phyloP scores from a whole-genome alignment of 2,888 invertebrate genomes.

The Kuschelorhynchus macadamiae region DNA sequence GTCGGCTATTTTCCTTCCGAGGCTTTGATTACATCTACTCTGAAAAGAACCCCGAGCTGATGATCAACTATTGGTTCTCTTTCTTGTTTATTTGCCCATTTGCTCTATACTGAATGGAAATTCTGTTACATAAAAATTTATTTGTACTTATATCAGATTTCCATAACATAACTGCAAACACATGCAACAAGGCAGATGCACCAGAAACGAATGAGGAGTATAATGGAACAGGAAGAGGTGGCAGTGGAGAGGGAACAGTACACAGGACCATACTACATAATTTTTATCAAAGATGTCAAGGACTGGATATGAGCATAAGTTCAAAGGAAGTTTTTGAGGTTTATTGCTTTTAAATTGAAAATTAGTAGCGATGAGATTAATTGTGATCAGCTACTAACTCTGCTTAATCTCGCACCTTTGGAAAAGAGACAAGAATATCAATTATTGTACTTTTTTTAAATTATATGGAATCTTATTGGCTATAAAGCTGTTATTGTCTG shows the following conservation, averaged over 20 bases:
- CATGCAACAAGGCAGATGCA: not conserved
- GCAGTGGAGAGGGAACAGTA: not conserved
- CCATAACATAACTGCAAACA: not conserved
- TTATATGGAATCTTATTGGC: no score
- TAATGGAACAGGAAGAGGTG: not conserved
- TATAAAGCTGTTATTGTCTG: no score
- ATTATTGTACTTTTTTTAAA: no score
- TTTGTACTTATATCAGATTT: not conserved
- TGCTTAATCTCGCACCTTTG: no score
- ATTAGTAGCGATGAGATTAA: no score
- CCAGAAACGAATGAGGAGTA: constrained; percentile 4
- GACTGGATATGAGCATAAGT: constrained; percentile 1
- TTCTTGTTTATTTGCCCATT: not conserved
- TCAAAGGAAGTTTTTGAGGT: no score
- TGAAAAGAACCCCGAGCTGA: not conserved
- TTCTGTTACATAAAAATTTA: not conserved
- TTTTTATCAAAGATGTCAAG: constrained; percentile 5
- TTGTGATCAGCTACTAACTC: no score
- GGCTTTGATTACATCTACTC: not conserved
- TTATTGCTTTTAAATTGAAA: no score
- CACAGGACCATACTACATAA: constrained; percentile 3
- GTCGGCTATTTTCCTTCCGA: not conserved
- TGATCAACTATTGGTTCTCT: not conserved
- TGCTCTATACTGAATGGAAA: not conserved
- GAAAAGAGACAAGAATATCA: no score